Evolutionary conservation across 2,113 vertebrate species (phyloP).

Genomic region (Ammodytes dubius): DNA sequence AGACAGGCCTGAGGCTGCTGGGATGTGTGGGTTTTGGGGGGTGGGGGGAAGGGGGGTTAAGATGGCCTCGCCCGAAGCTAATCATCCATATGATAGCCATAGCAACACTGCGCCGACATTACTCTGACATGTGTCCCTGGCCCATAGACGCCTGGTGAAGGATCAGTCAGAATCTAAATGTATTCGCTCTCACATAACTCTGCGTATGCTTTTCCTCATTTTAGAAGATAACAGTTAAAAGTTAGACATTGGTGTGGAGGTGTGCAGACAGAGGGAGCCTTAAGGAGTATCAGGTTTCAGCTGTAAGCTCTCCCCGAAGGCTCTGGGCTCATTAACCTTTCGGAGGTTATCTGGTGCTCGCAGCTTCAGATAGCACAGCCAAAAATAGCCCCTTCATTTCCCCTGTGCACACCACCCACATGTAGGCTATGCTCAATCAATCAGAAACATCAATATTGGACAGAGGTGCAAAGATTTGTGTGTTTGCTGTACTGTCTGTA

Average conservation of each 20-base stretch:
- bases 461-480: constrained; percentile 18
- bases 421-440: constrained; percentile 66
- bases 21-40: not conserved
- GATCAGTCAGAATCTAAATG: not conserved
- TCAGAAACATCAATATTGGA: constrained; percentile 42
- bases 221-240: constrained; percentile 67
- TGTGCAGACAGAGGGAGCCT: constrained; percentile 35
- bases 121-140: constrained; percentile 4
- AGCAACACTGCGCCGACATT: constrained; percentile 7
- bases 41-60: constrained; percentile 4
- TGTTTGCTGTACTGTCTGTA: constrained; percentile 4
- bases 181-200: constrained; percentile 21
- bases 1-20: not conserved
- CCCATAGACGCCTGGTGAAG: not conserved
- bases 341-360: constrained; percentile 67
- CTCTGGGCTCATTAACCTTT: constrained; percentile 77
- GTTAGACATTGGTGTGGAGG: constrained; percentile 23
- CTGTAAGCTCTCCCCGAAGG: constrained; percentile 55
- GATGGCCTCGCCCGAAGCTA: constrained; percentile 32
- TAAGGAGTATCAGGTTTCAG: constrained; percentile 60
- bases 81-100: constrained; percentile 50
- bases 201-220: constrained; percentile 54
- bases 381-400: constrained; percentile 73
- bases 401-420: constrained; percentile 9
- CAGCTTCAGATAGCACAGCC: constrained; percentile 62